phyloP scores from a whole-genome alignment of 2,113 vertebrate genomes.

The Australoheros scitulus region DNA sequence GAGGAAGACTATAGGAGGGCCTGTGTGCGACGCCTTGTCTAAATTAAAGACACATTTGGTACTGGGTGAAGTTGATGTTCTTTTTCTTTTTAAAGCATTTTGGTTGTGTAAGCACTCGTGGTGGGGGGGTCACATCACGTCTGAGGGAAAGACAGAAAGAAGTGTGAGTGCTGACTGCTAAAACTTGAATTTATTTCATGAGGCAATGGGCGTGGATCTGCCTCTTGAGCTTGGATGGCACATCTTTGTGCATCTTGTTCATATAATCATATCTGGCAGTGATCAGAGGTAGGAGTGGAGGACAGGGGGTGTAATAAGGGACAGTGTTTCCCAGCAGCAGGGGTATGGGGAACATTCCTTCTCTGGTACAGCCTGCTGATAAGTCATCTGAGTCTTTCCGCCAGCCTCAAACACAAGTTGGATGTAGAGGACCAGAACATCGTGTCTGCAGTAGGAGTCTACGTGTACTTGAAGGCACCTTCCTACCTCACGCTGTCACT shows the following conservation, averaged over 20 bases:
- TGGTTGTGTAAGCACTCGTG: slow-evolving; percentile 37
- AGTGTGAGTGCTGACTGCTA: background rate
- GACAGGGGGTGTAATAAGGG: slow-evolving; percentile 31
- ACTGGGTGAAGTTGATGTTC: slow-evolving; percentile 27
- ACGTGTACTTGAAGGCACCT: background rate
- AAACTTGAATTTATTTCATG: background rate
- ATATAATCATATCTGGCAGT: background rate
- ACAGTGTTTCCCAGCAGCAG: slow-evolving; percentile 25
- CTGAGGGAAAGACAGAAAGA: background rate
- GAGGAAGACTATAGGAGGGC: slow-evolving; percentile 34
- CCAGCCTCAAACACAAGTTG: slow-evolving; percentile 23
- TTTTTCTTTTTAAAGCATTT: background rate
- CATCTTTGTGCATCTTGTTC: background rate
- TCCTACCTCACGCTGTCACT: background rate
- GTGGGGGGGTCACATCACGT: slow-evolving; percentile 9
- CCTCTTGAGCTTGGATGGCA: background rate
- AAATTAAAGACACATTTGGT: slow-evolving; percentile 65
- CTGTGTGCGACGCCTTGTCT: slow-evolving; percentile 25
- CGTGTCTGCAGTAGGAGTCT: slow-evolving; percentile 29
- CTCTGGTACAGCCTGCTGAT: slow-evolving; percentile 32
- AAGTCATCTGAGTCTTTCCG: slow-evolving; percentile 47
- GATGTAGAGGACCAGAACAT: slow-evolving; percentile 56
- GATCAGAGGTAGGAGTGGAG: slow-evolving; percentile 12
- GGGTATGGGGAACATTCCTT: slow-evolving; percentile 54
- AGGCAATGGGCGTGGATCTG: background rate